Percentiles rank a stretch among this genome's conserved stretches.
Evolutionary conservation across 2,113 vertebrate genomes (phyloP).

Genomic region (Tricholaema leucomelas): DNA sequence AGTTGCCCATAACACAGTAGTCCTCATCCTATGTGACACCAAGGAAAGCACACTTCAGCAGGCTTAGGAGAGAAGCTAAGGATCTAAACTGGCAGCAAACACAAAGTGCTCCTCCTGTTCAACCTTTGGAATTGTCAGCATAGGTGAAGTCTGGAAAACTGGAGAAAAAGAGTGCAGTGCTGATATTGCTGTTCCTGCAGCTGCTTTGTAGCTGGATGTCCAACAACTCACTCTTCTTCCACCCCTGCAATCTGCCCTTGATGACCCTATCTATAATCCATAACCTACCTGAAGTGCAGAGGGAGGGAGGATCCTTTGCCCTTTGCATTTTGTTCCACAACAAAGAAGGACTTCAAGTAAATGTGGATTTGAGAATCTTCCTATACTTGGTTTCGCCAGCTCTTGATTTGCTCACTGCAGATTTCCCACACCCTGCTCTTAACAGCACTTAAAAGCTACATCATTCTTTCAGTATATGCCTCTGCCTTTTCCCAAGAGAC

Average conservation of each 20-base stretch:
- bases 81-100: not conserved
- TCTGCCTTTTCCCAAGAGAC: not conserved
- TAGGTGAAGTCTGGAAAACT: not conserved
- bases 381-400: not conserved
- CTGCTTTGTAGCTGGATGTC: not conserved
- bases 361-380: not conserved
- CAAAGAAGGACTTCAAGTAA: not conserved
- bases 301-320: not conserved
- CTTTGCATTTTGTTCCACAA: not conserved
- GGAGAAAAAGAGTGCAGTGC: not conserved
- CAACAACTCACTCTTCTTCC: not conserved
- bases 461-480: not conserved
- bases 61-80: not conserved
- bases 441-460: not conserved
- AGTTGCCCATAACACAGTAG: not conserved
- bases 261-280: not conserved
- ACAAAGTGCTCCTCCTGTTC: accelerated
- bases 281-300: not conserved
- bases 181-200: not conserved
- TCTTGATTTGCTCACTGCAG: not conserved
- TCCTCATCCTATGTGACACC: not conserved
- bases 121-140: not conserved
- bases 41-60: not conserved
- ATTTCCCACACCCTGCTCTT: not conserved
- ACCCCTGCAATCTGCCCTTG: not conserved